Evolutionary conservation across 1,140 invertebrate genomes (phyloP).

Genomic region (Teleogryllus occipitalis): DNA sequence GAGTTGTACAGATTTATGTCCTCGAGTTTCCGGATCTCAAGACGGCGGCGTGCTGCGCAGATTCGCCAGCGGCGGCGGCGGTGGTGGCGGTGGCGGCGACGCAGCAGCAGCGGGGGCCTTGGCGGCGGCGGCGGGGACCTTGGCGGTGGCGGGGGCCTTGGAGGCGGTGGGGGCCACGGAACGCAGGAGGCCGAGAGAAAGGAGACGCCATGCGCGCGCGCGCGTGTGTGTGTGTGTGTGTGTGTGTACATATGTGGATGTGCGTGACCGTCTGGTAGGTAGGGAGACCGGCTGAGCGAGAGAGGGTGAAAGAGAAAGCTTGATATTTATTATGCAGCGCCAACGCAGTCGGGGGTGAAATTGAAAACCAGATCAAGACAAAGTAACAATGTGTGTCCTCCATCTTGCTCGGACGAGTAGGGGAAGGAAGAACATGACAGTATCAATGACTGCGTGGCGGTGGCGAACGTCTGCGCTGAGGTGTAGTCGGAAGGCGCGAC

Average conservation of each 20-base stretch:
- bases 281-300: not conserved
- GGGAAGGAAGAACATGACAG: too few species aligned
- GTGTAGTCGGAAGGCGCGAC: too few species aligned
- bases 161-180: not conserved
- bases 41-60: not conserved
- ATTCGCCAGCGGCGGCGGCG: not conserved
- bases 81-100: too few species aligned
- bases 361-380: slow-evolving; percentile 9
- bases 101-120: too few species aligned
- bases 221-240: too few species aligned
- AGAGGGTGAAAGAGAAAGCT: not conserved
- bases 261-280: not conserved
- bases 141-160: too few species aligned
- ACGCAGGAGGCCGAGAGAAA: not conserved
- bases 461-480: too few species aligned
- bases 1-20: slow-evolving; percentile 5
- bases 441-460: too few species aligned
- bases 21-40: not conserved
- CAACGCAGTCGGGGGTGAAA: slow-evolving; percentile 9
- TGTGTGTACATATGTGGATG: not conserved
- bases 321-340: slow-evolving; percentile 14
- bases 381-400: not conserved
- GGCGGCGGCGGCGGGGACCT: too few species aligned
- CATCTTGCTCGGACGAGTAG: not conserved
- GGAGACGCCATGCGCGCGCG: not conserved